Evolutionary conservation across 1,140 invertebrate species (phyloP).

Genomic region (Portunus trituberculatus): DNA sequence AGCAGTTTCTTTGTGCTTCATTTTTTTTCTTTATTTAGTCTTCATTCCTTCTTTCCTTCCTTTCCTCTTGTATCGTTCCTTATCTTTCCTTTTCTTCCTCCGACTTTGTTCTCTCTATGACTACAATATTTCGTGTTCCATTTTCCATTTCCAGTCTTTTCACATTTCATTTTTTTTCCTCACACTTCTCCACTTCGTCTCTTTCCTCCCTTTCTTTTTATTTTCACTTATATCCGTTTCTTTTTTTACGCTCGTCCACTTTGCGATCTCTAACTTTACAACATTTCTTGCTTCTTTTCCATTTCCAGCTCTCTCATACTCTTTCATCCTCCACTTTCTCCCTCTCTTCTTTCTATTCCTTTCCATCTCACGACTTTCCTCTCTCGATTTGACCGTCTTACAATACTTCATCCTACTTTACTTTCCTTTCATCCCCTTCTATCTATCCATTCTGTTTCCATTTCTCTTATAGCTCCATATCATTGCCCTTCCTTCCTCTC

Average conservation of each 20-base stretch:
- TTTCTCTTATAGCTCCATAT: neutral
- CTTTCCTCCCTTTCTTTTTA: neutral
- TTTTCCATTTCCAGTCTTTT: neutral
- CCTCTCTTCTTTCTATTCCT: neutral
- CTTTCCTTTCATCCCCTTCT: neutral
- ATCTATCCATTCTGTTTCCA: neutral
- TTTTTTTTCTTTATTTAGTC: no score
- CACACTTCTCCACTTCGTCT: neutral
- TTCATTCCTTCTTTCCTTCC: no score
- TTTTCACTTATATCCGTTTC: neutral
- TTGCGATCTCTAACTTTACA: neutral
- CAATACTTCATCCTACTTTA: neutral
- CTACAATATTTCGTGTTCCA: neutral
- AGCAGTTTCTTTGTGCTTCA: no score
- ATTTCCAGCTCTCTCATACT: neutral
- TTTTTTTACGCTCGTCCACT: neutral
- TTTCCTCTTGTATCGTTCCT: no score
- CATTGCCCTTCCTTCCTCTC: neutral
- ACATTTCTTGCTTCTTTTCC: neutral
- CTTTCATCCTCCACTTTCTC: neutral
- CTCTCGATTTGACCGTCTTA: neutral
- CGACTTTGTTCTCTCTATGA: no score
- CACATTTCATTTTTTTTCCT: no score
- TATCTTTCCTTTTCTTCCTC: no score
- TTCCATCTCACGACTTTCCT: neutral